Conservation (phyloP, 2,888 invertebrate species). For the Tanytarsus gracilentus region DNA sequence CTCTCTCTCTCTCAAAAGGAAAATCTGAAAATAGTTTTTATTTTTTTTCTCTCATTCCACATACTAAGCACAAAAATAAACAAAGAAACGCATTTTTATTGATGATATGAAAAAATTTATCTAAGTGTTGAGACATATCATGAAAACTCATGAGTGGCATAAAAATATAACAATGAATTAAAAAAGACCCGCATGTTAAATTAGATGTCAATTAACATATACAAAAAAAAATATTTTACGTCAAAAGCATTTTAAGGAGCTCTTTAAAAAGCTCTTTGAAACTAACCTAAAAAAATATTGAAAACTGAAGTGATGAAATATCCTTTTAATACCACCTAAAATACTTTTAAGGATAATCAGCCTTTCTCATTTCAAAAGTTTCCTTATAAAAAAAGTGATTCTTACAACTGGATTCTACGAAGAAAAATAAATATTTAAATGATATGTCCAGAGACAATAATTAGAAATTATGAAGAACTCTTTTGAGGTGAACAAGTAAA, state of each 20-base stretch:
- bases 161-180: background rate
- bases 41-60: no score
- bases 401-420: slow-evolving; percentile 16
- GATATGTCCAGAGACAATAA: slow-evolving; percentile 17
- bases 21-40: no score
- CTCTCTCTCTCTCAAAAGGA: no score
- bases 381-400: background rate
- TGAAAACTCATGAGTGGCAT: background rate
- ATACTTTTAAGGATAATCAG: slow-evolving; percentile 6
- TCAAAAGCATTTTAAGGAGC: background rate
- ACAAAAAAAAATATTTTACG: background rate
- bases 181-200: background rate
- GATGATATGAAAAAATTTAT: no score
- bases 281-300: background rate
- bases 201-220: slow-evolving; percentile 10
- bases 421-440: background rate
- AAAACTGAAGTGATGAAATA: slow-evolving; percentile 3
- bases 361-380: background rate
- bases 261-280: background rate
- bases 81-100: no score
- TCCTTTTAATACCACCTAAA: no score
- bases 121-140: slow-evolving; percentile 1
- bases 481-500: background rate
- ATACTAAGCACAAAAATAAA: no score
- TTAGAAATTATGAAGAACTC: slow-evolving; percentile 12